phyloP scores from a whole-genome alignment of 2,113 vertebrate genomes.

The Shinisaurus crocodilurus region DNA sequence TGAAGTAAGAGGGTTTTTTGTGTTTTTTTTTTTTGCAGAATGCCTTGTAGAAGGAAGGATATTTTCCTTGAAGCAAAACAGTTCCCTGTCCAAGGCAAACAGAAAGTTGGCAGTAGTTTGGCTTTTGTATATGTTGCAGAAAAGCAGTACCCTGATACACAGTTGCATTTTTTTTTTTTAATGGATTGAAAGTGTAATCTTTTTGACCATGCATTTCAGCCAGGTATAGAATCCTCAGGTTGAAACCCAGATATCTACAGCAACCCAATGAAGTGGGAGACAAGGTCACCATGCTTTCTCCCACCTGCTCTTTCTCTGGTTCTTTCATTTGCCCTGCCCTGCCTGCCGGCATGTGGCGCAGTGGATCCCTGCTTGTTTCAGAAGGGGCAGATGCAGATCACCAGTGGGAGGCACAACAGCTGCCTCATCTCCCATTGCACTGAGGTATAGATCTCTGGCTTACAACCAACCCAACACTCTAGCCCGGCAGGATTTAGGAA shows the following conservation, averaged over 20 bases:
- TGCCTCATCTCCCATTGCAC: neutral
- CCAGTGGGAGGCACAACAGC: neutral
- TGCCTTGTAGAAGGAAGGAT: neutral
- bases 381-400: neutral
- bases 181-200: neutral
- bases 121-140: conserved; percentile 9
- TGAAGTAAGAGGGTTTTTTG: neutral
- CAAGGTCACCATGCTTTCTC: neutral
- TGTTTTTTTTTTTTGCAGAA: neutral
- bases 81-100: neutral
- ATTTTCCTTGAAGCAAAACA: conserved; percentile 5
- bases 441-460: neutral
- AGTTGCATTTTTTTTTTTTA: neutral
- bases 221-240: neutral
- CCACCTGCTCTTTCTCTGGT: neutral
- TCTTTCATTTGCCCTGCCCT: neutral
- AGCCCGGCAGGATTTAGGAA: neutral
- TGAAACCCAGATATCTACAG: neutral
- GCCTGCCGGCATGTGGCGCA: neutral
- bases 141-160: neutral
- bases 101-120: neutral
- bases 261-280: neutral
- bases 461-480: too few species aligned
- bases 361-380: too few species aligned
- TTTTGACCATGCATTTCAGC: neutral